Base-by-base conservation (phyloP, 2,888 invertebrate genomes). In the Muschampia staudingeri region DNA sequence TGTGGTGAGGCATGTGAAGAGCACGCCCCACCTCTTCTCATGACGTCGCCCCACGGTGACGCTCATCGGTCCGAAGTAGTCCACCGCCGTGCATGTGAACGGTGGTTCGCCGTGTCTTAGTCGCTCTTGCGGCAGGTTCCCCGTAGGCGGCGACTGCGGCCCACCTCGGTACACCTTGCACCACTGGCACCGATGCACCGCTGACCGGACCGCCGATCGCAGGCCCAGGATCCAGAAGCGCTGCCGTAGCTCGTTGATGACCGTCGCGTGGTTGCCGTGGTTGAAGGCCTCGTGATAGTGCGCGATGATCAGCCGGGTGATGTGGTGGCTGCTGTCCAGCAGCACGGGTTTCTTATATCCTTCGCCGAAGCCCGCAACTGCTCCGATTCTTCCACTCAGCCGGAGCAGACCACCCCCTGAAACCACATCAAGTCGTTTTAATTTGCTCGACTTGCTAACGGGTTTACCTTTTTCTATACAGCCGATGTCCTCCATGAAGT, bases 1-100 rank as follows among this genome's bases (percentile, higher is more conserved):
- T 3, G 78, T 76, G 0, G 80, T 73, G 19, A 82, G 52, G 65
- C 73, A 83, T 1, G 83, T 84, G 52, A 83, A 85, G 5, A 84
- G 73, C 11, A 75, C 82, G 2, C 78, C 83, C 83, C 83, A 83
- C 40, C 85, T 16, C 52, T 83, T 84, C 48, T 83, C 84, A 5
- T 61, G 61, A 4, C 81, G 82, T n/a, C 85, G 42, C 1, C 85
- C 84, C 0, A 87, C 61, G 2, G 79, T 80, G 1, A 87, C 87
- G 3, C 12, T 69, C 76, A 86, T 80, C 0, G 87, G 86, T 0
- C 87, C 85, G 30, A 87, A 88, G 14, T 77, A 85, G 40, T 87
- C 87, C 0, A 84, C 37, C 6, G 85, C 86, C 5, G 65, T 65
- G 25, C 61, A 61, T 8, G 76, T 61, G 76, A 76, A 76, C 8